Evolutionary conservation across 2,797 vertebrate genomes (phyloP), one percentile per base, ranked within the genome.

Genomic region (Melanotaenia trifasciata): DNA sequence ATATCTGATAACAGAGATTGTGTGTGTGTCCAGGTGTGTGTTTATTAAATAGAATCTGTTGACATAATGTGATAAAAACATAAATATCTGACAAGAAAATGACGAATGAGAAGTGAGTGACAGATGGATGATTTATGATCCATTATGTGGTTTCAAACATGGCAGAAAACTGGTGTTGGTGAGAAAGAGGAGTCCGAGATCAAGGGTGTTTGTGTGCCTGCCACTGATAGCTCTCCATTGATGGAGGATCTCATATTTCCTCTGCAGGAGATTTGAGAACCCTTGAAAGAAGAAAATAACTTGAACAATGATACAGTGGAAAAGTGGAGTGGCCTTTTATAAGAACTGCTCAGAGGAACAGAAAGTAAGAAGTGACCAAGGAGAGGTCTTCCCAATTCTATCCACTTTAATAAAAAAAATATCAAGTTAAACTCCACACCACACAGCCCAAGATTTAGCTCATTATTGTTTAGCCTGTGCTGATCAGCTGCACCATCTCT

Each of bases 121-220:
- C 45, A 38, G 51, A 58, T 32, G n/a, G 53, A 47, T 16, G 45
- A 70, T 33, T 43, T 66, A 66, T 20, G n/a, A 72, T 36, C 1
- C 16, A 0, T 62, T 40, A 45, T 60, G 58, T 16, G 59, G 40
- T 72, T 78, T 74, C 8, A 38, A 62, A 45, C 50, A 36, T 33
- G 50, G 60, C 32, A 67, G 13, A 53, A 79, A 58, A 45, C 28
- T 11, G 60, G 59, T 61, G 70, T 18, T 40, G 14, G 16, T 6
- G 65, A 51, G 59, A 43, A 68, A 40, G 22, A 62, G 13, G 35
- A 67, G 70, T 68, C 76, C 80, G 57, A 53, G 77, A 54, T 84
- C 70, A 75, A 74, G 59, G 4, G 4, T 56, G 22, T 33, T 47
- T 70, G 32, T 64, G 56, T 40, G 35, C 53, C 32, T 47, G 28